Evolutionary conservation across 2,113 vertebrate genomes (phyloP).

Genomic region (Psophia crepitans): DNA sequence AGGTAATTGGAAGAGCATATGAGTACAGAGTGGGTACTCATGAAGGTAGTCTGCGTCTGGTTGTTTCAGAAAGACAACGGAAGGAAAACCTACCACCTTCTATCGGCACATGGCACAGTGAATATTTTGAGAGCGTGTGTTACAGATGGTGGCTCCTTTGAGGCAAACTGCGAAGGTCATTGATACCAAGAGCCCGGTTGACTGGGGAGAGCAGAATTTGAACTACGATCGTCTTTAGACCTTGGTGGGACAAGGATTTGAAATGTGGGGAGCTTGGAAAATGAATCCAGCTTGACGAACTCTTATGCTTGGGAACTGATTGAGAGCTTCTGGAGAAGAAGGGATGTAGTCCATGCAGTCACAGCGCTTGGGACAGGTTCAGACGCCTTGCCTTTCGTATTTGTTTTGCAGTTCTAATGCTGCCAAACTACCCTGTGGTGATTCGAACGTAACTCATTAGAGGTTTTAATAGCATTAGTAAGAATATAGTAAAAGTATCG

Average conservation of each 20-base stretch:
- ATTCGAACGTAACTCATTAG: not conserved
- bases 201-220: not conserved
- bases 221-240: accelerated
- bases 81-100: not conserved
- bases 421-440: not conserved
- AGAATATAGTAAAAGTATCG: not conserved
- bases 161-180: not conserved
- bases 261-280: not conserved
- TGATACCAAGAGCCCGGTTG: not conserved
- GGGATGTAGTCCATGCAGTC: not conserved
- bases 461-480: not conserved
- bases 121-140: not conserved
- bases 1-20: not conserved
- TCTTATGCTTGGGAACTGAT: not conserved
- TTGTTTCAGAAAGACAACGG: not conserved
- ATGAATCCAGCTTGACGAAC: not conserved
- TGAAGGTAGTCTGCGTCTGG: not conserved
- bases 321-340: not conserved
- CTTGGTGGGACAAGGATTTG: not conserved
- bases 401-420: not conserved
- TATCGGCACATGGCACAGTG: not conserved
- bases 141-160: not conserved
- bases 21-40: not conserved
- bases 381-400: not conserved
- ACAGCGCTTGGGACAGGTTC: not conserved